Conservation (phyloP, 2,797 vertebrate genomes). For the Sitta carolinensis region DNA sequence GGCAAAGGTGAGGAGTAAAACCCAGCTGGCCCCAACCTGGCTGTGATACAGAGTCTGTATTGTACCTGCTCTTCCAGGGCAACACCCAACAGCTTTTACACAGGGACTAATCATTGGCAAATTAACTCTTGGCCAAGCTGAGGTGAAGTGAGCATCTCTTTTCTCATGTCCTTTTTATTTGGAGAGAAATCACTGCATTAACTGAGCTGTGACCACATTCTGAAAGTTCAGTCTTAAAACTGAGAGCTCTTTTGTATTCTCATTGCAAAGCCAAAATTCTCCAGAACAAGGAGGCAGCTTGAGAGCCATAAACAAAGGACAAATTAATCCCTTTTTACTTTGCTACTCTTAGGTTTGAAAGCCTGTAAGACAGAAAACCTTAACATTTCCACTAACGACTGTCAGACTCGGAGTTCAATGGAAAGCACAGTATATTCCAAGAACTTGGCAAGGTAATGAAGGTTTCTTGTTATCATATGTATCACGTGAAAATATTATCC, state of each 20-base stretch:
- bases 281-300: background rate
- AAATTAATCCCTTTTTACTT: slow-evolving; percentile 33
- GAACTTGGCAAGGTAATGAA: slow-evolving; percentile 50
- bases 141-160: background rate
- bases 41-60: background rate
- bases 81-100: background rate
- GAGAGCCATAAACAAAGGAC: slow-evolving; percentile 23
- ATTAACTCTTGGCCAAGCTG: background rate
- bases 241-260: background rate
- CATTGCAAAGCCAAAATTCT: slow-evolving; percentile 3
- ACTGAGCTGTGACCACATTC: background rate
- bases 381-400: background rate
- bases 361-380: slow-evolving; percentile 16
- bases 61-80: background rate
- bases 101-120: background rate
- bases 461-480: slow-evolving; percentile 27
- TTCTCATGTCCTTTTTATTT: background rate
- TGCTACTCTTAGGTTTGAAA: background rate
- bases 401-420: background rate
- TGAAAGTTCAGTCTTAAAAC: background rate
- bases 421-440: slow-evolving; percentile 38
- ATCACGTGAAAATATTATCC: slow-evolving; percentile 49
- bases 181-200: background rate
- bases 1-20: background rate
- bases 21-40: background rate